Percentiles rank a stretch among this genome's conserved stretches.
Conservation (phyloP, 2,888 invertebrate genomes). For the Dasysyrphus tricinctus region DNA sequence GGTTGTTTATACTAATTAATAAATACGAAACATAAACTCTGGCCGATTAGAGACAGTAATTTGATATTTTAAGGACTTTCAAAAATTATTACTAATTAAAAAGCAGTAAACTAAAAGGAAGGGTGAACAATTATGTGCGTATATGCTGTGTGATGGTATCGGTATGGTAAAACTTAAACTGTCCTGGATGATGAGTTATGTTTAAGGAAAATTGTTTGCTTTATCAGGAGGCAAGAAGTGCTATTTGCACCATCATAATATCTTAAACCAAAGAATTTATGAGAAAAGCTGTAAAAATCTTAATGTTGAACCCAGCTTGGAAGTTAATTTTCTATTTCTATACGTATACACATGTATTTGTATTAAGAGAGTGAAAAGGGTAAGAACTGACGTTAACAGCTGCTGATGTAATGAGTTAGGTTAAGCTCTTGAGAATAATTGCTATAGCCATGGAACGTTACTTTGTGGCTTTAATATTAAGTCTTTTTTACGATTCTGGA, state of each 20-base stretch:
- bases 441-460: constrained; percentile 10
- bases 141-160: not conserved
- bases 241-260: constrained; percentile 18
- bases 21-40: constrained; percentile 69
- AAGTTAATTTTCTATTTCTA: constrained; percentile 26
- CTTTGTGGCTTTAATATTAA: constrained; percentile 19
- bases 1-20: constrained; percentile 67
- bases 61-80: constrained; percentile 69
- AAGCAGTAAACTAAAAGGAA: constrained; percentile 36
- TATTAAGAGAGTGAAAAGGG: not conserved
- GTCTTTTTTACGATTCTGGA: constrained; percentile 21
- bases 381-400: constrained; percentile 17
- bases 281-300: constrained; percentile 30
- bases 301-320: constrained; percentile 24
- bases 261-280: constrained; percentile 13
- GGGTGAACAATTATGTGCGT: not conserved
- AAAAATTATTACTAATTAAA: constrained; percentile 74
- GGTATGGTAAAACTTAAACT: constrained; percentile 11
- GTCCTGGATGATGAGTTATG: constrained; percentile 24
- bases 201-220: constrained; percentile 8
- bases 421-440: constrained; percentile 30
- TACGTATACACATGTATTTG: too few species aligned
- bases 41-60: constrained; percentile 59
- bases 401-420: constrained; percentile 27
- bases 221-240: constrained; percentile 12